A percentile compares a stretch with the other conserved stretches of the same genome.
Evolutionary conservation across 2,797 vertebrate species (phyloP).

Genomic region (Poecilia gillii): DNA sequence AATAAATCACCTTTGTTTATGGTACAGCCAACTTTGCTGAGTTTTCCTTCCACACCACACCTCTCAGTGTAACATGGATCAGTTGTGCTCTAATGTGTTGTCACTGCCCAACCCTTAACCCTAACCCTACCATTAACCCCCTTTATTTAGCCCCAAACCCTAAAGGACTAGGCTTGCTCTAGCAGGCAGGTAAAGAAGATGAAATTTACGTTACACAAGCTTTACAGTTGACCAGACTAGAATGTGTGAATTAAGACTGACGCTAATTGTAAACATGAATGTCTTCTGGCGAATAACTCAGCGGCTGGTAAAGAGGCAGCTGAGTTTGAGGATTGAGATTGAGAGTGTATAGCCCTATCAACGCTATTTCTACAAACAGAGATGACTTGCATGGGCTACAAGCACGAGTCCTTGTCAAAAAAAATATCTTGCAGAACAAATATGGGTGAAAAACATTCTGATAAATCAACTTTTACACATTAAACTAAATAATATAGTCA

Average conservation of each 20-base stretch:
- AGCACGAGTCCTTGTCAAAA: too few relatives aligned
- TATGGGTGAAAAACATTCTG: background rate
- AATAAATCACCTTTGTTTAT: too few relatives aligned
- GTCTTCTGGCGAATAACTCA: background rate
- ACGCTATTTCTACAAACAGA: background rate
- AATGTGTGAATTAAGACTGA: background rate
- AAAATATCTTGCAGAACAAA: too few relatives aligned
- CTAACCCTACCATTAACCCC: background rate
- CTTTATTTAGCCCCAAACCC: background rate
- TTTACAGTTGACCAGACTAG: background rate
- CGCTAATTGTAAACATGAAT: background rate
- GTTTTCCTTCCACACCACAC: too few relatives aligned
- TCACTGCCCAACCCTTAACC: background rate
- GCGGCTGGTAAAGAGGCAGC: background rate
- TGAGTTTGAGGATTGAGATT: background rate
- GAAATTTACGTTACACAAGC: background rate
- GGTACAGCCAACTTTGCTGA: too few relatives aligned
- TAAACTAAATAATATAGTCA: background rate
- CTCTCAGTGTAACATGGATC: background rate
- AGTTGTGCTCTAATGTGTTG: background rate
- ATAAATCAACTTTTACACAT: background rate
- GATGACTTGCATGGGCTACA: too few relatives aligned
- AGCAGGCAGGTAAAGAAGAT: background rate
- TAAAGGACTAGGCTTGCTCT: background rate
- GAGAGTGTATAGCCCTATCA: background rate